A percentile compares a stretch with the other conserved stretches of the same genome.
Evolutionary conservation across 2,113 vertebrate genomes (phyloP).

Genomic region (Trematomus loennbergii): DNA sequence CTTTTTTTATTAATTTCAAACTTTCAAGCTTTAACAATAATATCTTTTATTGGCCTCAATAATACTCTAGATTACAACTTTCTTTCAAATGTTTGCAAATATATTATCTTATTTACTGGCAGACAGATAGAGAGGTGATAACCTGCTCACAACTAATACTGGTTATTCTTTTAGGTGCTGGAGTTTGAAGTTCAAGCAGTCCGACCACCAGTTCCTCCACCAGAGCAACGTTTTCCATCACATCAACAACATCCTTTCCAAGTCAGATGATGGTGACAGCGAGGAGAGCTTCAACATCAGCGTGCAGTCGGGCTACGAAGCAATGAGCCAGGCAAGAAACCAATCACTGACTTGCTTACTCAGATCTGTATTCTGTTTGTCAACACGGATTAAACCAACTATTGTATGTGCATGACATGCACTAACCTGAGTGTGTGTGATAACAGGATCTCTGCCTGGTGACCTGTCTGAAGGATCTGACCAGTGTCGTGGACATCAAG

Average conservation of each 20-base stretch:
- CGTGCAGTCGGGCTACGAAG: constrained; percentile 97
- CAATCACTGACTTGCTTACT: not conserved
- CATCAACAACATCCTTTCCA: constrained; percentile 99
- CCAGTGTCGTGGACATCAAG: constrained; percentile 97
- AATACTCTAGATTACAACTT: too few relatives aligned
- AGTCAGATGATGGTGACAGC: constrained; percentile 98
- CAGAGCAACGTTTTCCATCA: constrained; percentile 99
- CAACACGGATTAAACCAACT: not conserved
- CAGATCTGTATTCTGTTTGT: not conserved
- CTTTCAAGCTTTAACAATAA: too few relatives aligned
- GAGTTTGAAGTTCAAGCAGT: constrained; percentile 99
- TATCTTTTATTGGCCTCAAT: too few relatives aligned
- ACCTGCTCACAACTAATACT: not conserved
- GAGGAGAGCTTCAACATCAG: constrained; percentile 99
- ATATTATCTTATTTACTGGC: too few relatives aligned
- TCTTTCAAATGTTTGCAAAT: too few relatives aligned
- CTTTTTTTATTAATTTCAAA: too few relatives aligned
- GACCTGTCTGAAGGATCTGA: constrained; percentile 96
- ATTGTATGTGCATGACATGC: not conserved
- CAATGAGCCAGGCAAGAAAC: constrained; percentile 91
- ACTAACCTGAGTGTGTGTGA: constrained; percentile 17
- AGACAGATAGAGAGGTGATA: too few relatives aligned
- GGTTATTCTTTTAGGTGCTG: constrained; percentile 88
- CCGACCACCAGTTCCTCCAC: constrained; percentile 98
- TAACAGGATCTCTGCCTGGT: constrained; percentile 93